These are phyloP conservation scores for Bolinopsis microptera DNA, from an alignment of 37 sponge, comb jelly and placozoan genomes.

Conservation along the genomic window DNA sequence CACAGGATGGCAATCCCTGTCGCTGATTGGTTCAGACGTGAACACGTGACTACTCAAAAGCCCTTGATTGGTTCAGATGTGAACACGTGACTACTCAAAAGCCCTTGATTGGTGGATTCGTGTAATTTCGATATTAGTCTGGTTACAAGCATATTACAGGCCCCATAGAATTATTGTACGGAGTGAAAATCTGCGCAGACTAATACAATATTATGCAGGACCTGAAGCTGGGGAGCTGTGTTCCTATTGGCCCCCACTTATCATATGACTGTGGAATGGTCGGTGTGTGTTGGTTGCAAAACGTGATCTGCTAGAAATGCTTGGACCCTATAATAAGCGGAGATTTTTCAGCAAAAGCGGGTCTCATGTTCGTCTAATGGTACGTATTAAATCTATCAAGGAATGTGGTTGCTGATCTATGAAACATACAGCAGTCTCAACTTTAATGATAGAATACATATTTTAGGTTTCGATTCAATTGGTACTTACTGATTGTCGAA, in stretches of 20 bases:
- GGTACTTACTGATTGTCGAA: constrained; percentile 55
- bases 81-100: not conserved
- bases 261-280: not conserved
- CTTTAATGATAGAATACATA: no score
- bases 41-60: not conserved
- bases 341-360: no score
- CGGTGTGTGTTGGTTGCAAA: not conserved
- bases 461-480: no score
- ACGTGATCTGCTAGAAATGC: no score
- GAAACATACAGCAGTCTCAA: no score
- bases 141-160: constrained; percentile 60
- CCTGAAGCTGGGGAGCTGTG: not conserved
- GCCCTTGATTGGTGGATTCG: not conserved
- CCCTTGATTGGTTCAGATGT: not conserved
- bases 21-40: not conserved
- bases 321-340: no score
- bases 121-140: constrained; percentile 62
- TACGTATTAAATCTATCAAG: no score
- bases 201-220: not conserved
- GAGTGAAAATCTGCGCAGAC: constrained; percentile 33
- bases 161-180: constrained; percentile 6
- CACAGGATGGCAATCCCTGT: not conserved
- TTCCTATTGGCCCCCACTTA: not conserved
- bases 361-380: no score
- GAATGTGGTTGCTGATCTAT: no score